These are phyloP conservation scores for Otocyon megalotis DNA, from an alignment of 2,113 vertebrate genomes.

Conservation along the genomic window DNA sequence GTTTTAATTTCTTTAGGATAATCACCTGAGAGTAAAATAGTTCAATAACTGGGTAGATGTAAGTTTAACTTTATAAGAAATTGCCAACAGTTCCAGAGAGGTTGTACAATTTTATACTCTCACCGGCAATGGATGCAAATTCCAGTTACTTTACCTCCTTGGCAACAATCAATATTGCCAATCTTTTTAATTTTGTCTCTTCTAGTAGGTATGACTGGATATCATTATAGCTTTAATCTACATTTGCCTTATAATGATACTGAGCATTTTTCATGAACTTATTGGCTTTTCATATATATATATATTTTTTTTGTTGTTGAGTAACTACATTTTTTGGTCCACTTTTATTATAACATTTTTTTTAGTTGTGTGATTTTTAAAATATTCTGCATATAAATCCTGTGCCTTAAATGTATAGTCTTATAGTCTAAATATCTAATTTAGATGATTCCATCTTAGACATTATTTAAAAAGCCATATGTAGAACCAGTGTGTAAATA, in stretches of 20 bases:
- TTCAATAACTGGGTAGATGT: neutral
- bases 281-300: neutral
- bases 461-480: neutral
- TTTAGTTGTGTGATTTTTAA: neutral
- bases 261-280: neutral
- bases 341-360: conserved; percentile 13
- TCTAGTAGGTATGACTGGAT: neutral
- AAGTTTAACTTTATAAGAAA: conserved; percentile 8
- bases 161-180: neutral
- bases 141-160: neutral
- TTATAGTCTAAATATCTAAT: neutral
- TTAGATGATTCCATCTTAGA: neutral
- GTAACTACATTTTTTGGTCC: neutral
- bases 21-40: neutral
- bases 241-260: neutral
- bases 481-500: neutral
- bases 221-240: conserved; percentile 36
- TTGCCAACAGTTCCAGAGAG: neutral
- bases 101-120: neutral
- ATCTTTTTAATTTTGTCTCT: neutral
- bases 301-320: neutral
- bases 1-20: neutral
- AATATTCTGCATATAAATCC: neutral
- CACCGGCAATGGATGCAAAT: neutral
- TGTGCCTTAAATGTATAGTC: neutral